phyloP scores from a whole-genome alignment of 1,140 invertebrate genomes.

The Varroa destructor region DNA sequence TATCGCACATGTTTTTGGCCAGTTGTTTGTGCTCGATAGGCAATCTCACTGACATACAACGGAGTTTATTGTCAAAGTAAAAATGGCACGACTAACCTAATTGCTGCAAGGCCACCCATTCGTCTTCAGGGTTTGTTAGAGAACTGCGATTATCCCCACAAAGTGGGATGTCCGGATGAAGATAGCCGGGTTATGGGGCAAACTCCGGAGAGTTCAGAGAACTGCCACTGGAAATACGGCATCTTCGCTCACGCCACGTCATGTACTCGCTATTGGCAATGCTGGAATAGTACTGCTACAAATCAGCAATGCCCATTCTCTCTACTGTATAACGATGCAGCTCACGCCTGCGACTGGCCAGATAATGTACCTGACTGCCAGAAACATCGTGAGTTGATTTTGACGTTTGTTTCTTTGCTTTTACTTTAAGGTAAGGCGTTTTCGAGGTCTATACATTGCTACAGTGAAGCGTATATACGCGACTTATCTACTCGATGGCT shows the following conservation, averaged over 20 bases:
- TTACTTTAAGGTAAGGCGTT: not conserved
- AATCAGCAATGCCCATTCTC: slow-evolving; percentile 85
- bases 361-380: slow-evolving; percentile 80
- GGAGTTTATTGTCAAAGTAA: too few relatives aligned
- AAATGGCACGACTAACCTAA: too few relatives aligned
- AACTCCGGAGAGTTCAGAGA: slow-evolving; percentile 63
- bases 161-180: slow-evolving; percentile 35
- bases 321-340: slow-evolving; percentile 72
- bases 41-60: too few relatives aligned
- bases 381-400: slow-evolving; percentile 65
- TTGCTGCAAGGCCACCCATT: too few relatives aligned
- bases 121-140: slow-evolving; percentile 32
- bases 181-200: slow-evolving; percentile 40
- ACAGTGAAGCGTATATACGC: not conserved
- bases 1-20: too few relatives aligned
- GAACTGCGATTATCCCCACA: slow-evolving; percentile 38
- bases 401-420: not conserved
- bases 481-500: not conserved
- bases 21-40: too few relatives aligned
- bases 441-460: not conserved
- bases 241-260: slow-evolving; percentile 84
- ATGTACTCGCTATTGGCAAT: slow-evolving; percentile 82
- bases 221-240: slow-evolving; percentile 81
- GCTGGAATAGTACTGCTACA: slow-evolving; percentile 81
- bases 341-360: slow-evolving; percentile 80